Base-by-base conservation (phyloP, 2,888 invertebrate species). In the Macrophya alboannulata region DNA sequence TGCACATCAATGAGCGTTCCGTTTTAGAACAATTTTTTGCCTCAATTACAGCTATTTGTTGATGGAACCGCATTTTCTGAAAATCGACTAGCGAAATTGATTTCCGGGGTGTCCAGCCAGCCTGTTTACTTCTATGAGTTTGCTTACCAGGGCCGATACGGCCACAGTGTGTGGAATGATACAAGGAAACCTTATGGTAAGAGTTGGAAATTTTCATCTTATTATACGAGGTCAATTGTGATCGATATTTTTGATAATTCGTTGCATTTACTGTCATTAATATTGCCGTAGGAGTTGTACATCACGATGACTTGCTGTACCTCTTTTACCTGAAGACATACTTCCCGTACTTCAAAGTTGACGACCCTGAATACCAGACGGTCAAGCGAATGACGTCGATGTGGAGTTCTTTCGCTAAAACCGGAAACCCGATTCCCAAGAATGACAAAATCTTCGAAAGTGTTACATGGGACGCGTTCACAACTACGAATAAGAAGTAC, bases 121-220 rank as follows among this genome's bases (percentile, higher is more conserved):
- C 94, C 95, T 12, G 95, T 96, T 2, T 97, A 95, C 92, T 96
- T 96, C 90, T 96, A 96, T 90, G 93, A 95, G 76, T 96, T 96
- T 89, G 94, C 95, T 9, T 96, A 95, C 90, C 94, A 95, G 89
- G 96, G 96, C 4, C 94, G 95, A 87, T 95, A 94, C 88, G 96
- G 96, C 89, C 94, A 95, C 88, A 94, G 94, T 48, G 94, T 95
- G 86, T 95, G 95, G 88, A 94, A 95, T 0, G 94, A 93, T 77
- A 95, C 95, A 31, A 93, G 94, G 62, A 94, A 94, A 84, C 95
- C 95, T 10, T 93, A 94, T 65, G 95, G 95, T 94, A 89, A 91
- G 48, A 68, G 8, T 21, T 62, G 21, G 25, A 25, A 12, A 37
- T 72, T 8, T n/a, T 31, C 1, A 43, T 62, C 4, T 62, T 17